Percentiles rank a stretch among this genome's conserved stretches.
Evolutionary conservation across 2,113 vertebrate species (phyloP).

Genomic region (Setophaga coronata): DNA sequence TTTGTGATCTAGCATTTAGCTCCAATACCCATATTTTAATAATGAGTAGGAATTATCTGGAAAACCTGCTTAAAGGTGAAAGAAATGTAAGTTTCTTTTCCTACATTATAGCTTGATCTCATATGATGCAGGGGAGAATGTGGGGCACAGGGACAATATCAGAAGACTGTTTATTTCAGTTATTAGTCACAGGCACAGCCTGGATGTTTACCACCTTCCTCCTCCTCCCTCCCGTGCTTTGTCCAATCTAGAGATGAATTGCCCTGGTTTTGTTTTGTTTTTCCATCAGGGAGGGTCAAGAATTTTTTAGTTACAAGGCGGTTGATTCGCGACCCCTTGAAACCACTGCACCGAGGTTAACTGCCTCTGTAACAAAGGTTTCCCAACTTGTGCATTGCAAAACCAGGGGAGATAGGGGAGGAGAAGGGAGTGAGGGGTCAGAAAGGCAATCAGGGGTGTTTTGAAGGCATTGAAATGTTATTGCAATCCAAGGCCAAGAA

Average conservation of each 20-base stretch:
- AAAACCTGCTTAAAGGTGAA: neutral
- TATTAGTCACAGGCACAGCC: neutral
- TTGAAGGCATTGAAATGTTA: conserved; percentile 20
- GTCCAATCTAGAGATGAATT: neutral
- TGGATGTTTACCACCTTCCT: neutral
- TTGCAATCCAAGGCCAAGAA: conserved; percentile 35
- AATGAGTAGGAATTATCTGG: neutral
- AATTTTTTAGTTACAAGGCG: neutral
- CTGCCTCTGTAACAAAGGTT: neutral
- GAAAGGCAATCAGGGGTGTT: conserved; percentile 12
- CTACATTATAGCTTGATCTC: neutral
- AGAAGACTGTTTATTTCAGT: neutral
- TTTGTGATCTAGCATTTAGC: neutral
- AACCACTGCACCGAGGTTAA: neutral
- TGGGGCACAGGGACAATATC: neutral
- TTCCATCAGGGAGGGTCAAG: neutral
- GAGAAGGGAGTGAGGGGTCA: conserved; percentile 52
- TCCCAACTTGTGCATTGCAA: conserved; percentile 10
- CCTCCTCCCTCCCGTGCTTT: neutral
- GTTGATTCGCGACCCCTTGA: neutral
- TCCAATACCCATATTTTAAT: neutral
- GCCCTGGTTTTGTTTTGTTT: neutral
- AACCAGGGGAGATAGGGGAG: neutral
- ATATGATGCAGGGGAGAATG: neutral
- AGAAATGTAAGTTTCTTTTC: neutral